These are phyloP conservation scores for Spatulosminthurus flaviceps DNA, from an alignment of 2,888 invertebrate genomes.

Conservation along the genomic window DNA sequence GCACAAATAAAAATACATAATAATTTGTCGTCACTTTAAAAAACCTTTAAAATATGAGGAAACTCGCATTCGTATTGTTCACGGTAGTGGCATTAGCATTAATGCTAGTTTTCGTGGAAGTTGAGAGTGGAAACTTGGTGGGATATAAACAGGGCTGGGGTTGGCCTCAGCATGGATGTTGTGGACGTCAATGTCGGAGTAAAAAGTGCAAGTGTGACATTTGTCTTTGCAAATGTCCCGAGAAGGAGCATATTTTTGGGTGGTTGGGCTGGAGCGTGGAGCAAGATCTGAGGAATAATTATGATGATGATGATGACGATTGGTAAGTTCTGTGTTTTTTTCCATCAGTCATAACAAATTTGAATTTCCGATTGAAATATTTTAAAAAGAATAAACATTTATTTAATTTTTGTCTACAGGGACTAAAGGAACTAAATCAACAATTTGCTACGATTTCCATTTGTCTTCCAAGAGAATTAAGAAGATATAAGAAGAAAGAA, in stretches of 20 bases:
- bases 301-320: background rate
- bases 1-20: background rate
- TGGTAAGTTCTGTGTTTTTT: background rate
- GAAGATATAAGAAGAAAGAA: background rate
- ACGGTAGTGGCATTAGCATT: too few relatives aligned
- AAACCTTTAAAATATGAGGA: background rate
- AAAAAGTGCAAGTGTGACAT: background rate
- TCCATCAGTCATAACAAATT: too few relatives aligned
- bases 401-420: background rate
- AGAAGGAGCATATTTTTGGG: conserved; percentile 28
- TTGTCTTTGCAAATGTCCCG: conserved; percentile 22
- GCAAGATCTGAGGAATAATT: background rate
- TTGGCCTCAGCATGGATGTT: background rate
- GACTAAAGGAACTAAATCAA: background rate
- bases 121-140: background rate
- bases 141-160: too few relatives aligned
- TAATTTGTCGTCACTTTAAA: background rate
- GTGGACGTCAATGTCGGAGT: conserved; percentile 20
- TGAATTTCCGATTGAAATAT: too few relatives aligned
- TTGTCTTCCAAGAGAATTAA: background rate
- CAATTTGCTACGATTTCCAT: background rate
- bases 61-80: too few relatives aligned
- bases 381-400: too few relatives aligned
- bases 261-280: conserved; percentile 37
- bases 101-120: background rate